phyloP scores from a whole-genome alignment of 2,113 vertebrate species.

The Callorhinus ursinus region DNA sequence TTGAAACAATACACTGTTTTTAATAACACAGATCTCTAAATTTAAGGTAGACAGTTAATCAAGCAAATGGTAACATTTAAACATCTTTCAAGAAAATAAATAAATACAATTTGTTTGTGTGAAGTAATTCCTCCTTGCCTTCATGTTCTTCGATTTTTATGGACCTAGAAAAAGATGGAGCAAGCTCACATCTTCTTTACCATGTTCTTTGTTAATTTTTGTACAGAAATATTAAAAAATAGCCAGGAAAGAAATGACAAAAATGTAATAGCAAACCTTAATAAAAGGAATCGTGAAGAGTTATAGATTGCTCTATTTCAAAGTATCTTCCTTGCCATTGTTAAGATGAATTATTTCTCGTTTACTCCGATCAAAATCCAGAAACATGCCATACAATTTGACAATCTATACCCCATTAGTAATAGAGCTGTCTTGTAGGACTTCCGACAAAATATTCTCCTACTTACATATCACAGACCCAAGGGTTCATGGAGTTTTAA shows the following conservation, averaged over 20 bases:
- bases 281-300: background rate
- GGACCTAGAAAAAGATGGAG: background rate
- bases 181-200: background rate
- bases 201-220: slow-evolving; percentile 7
- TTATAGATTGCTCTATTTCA: background rate
- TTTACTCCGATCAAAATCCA: slow-evolving; percentile 65
- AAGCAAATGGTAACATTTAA: slow-evolving; percentile 83
- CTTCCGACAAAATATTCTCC: slow-evolving; percentile 72
- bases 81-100: slow-evolving; percentile 81
- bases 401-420: slow-evolving; percentile 37
- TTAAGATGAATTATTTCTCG: slow-evolving; percentile 54
- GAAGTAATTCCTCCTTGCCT: slow-evolving; percentile 47
- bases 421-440: slow-evolving; percentile 51
- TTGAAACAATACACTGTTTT: slow-evolving; percentile 86
- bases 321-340: slow-evolving; percentile 46
- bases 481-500: slow-evolving; percentile 53
- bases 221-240: background rate
- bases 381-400: slow-evolving; percentile 66
- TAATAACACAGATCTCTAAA: slow-evolving; percentile 83
- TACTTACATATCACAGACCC: background rate
- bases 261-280: background rate
- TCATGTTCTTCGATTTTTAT: background rate
- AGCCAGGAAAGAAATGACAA: background rate
- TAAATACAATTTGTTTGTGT: slow-evolving; percentile 77
- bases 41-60: slow-evolving; percentile 85